Evolutionary conservation across 2,797 vertebrate genomes (phyloP).

Genomic region (Hyperoplus lanceolatus): DNA sequence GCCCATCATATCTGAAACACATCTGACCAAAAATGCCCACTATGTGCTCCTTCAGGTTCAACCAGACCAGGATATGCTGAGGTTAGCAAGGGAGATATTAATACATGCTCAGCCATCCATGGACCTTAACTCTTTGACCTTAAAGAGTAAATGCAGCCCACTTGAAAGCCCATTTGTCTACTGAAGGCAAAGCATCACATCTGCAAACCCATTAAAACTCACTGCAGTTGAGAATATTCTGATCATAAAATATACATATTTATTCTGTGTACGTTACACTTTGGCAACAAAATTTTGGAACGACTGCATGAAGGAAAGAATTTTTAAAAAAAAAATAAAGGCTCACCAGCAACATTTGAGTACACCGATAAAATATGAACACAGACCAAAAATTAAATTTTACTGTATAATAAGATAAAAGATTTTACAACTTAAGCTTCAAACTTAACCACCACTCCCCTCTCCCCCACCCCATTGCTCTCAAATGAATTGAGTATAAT

Average conservation of each 20-base stretch:
- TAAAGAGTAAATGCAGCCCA: not conserved
- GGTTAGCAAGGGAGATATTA: conserved; percentile 16
- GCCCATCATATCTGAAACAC: conserved; percentile 1
- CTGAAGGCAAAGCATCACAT: conserved; percentile 34
- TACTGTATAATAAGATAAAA: conserved; percentile 33
- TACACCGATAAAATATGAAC: conserved; percentile 40
- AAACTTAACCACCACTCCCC: conserved; percentile 17
- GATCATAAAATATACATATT: conserved; percentile 30
- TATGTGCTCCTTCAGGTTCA: conserved; percentile 42
- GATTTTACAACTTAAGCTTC: conserved; percentile 18
- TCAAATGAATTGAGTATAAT: conserved; percentile 27
- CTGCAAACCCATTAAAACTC: conserved; percentile 32
- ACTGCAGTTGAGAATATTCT: conserved; percentile 15
- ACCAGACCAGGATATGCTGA: conserved; percentile 26
- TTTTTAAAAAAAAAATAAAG: conserved; percentile 57
- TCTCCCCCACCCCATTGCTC: not conserved
- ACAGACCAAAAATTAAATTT: conserved; percentile 28
- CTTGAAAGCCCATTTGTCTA: not conserved
- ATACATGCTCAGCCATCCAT: not conserved
- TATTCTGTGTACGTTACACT: conserved; percentile 34
- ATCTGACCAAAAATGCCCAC: conserved; percentile 9
- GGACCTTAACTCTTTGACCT: conserved; percentile 3
- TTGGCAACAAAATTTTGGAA: conserved; percentile 59
- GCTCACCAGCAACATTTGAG: conserved; percentile 63
- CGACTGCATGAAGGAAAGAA: conserved; percentile 18